Base-by-base conservation (phyloP, 1,140 invertebrate genomes). In the Bombyx mandarina region DNA sequence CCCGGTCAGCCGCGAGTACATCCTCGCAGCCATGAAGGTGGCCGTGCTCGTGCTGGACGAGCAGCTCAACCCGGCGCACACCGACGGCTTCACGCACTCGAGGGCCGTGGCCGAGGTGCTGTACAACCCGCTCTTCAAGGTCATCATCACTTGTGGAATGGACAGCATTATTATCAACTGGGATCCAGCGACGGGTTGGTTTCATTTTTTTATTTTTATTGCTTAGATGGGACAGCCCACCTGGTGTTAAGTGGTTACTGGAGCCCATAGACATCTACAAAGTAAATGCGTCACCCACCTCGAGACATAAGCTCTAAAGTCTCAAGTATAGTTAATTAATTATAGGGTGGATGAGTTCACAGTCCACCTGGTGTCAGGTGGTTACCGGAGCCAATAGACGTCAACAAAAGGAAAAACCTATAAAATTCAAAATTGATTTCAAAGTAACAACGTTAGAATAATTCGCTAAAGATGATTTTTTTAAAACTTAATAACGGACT, bases 81-180 rank as follows among this genome's bases (percentile, higher is more conserved):
- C 92, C 0, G 93, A 94, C 80, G 93, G 93, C 2, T 91, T 89
- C 67, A 92, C 91, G 2, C 93, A 94, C 75, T 89, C 89, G 1
- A 88, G 89, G 45, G 86, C 89, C 6, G 89, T 94, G 12, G 90
- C 92, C 5, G 89, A 90, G 26, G 86, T 93, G 0, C 82, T 94
- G 2, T 93, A 93, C 68, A 94, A 94, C 82, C 88, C 89, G 9
- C 82, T 94, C 6, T 94, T 91, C 66, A 90, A 92, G 70, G 90
- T 90, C 45, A 88, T 94, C 48, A 89, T 93, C 46, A 92, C 92
- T 1, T 92, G 90, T 46, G 91, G 93, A 12, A 77, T 91, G 69
- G 93, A 94, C 72, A 93, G 92, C 58, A 91, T 90, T 66, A 93
- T 94, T 56, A 93, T 93, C 59, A 90, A 92, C 6, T 94, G 93